Base-by-base conservation (phyloP, 1,140 invertebrate species). In the Paramacrobiotus metropolitanus region DNA sequence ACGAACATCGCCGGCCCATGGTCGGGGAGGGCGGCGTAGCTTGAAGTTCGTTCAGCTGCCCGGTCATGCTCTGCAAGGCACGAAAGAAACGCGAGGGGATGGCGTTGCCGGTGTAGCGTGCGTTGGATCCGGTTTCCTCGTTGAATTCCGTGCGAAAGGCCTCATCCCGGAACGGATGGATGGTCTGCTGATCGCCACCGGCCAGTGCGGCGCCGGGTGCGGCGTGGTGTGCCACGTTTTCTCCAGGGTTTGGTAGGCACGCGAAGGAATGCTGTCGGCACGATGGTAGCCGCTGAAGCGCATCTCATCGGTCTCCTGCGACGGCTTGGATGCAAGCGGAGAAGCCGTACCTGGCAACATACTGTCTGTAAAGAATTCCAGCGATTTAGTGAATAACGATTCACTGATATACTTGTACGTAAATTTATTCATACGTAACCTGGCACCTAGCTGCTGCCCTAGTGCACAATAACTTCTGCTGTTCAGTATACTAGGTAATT, bases 61-160 rank as follows among this genome's bases (percentile, higher is more conserved):
- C 48, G n/a, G 83, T 86, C 83, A 87, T 85, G 30, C 82, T 81
- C 73, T 88, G 85, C 34, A 89, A 73, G 69, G 88, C 82, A 70
- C 80, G 80, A 70, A 89, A 89, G 21, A 85, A 86, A 69, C 84
- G 79, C 63, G 85, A 87, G 48, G 86, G 86, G 70, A 88, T 88
- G 65, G 82, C 80, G 68, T 82, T 81, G 62, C 86, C 86, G 62
- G 77, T 83, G 68, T 89, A 89, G 68, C 72, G 63, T 29, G 72
- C 3, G 29, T 62, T 44, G 61, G 30, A 20, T 4, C 9, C 44
- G 15, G n/a, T 48, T 28, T 62, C 45, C n/a, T 59, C 29, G 18
- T n/a, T 59, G 4, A 62, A 59, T 4, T 62, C 28, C 29, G 59
- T 62, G 48, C 29, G 29, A n/a, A 59, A 62, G 29, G 61, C 9